Conservation (phyloP, 2,888 invertebrate genomes). For the Nematopogon swammerdamellus region DNA sequence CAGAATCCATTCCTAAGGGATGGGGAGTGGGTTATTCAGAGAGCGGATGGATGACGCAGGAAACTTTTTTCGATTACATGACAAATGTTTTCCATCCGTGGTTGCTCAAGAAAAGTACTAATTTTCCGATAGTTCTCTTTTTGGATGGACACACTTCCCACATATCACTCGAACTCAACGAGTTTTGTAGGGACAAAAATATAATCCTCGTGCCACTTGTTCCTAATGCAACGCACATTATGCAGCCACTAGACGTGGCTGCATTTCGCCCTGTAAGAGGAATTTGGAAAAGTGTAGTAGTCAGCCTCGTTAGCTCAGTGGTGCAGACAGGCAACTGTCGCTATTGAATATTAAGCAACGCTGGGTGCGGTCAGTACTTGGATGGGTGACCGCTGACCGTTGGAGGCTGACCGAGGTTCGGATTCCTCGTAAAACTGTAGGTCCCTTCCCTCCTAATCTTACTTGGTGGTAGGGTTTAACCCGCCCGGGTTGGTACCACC, state of each 20-base stretch:
- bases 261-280: constrained; percentile 14
- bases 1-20: constrained; percentile 5
- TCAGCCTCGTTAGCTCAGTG: too few species aligned
- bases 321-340: too few species aligned
- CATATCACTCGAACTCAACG: constrained; percentile 9
- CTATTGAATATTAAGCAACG: too few species aligned
- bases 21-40: constrained; percentile 2
- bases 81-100: constrained; percentile 3
- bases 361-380: too few species aligned
- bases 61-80: neutral
- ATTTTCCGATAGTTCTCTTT: constrained; percentile 11
- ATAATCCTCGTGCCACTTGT: constrained; percentile 10
- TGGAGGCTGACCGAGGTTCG: too few species aligned
- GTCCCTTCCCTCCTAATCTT: too few species aligned
- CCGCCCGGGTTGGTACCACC: too few species aligned
- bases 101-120: neutral
- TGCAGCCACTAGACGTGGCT: constrained; percentile 14
- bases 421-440: too few species aligned
- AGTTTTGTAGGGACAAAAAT: constrained; percentile 9
- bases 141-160: constrained; percentile 15
- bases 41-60: constrained; percentile 1
- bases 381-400: too few species aligned
- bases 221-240: constrained; percentile 12
- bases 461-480: too few species aligned
- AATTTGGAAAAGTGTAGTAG: constrained; percentile 8